Conservation (phyloP, 2,888 invertebrate species). For the Lithosia quadra region DNA sequence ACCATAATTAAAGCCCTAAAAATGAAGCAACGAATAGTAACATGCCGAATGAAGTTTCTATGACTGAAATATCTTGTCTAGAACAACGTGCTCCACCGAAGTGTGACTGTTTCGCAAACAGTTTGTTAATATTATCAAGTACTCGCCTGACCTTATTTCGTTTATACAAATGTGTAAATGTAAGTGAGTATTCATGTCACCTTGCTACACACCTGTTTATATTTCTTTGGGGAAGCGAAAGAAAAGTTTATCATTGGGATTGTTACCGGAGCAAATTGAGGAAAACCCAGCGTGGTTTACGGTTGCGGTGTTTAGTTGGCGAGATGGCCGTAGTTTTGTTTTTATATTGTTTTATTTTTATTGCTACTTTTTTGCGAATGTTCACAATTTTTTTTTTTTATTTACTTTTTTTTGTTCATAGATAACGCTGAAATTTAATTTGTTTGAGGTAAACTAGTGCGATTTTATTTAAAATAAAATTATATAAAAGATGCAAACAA, state of each 20-base stretch:
- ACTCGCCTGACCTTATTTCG: slow-evolving; percentile 48
- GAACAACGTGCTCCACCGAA: slow-evolving; percentile 60
- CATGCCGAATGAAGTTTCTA: slow-evolving; percentile 48
- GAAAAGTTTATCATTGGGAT: slow-evolving; percentile 14
- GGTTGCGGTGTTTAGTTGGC: slow-evolving; percentile 5
- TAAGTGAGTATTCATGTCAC: slow-evolving; percentile 35
- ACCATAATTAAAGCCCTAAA: slow-evolving; percentile 39
- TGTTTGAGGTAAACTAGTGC: too few relatives aligned
- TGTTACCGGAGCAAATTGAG: slow-evolving; percentile 21
- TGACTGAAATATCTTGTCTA: slow-evolving; percentile 56
- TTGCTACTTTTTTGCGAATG: background rate
- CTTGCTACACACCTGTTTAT: slow-evolving; percentile 26
- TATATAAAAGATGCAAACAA: too few relatives aligned
- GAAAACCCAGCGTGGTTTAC: slow-evolving; percentile 16
- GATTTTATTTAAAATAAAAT: too few relatives aligned
- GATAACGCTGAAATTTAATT: too few relatives aligned
- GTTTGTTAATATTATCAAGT: slow-evolving; percentile 54
- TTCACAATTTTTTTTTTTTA: too few relatives aligned
- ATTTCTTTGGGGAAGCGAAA: slow-evolving; percentile 2
- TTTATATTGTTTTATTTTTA: background rate
- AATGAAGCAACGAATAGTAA: slow-evolving; percentile 34
- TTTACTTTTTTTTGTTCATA: too few relatives aligned
- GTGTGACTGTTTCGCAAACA: slow-evolving; percentile 68
- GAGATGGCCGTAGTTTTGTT: background rate
- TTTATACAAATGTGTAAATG: slow-evolving; percentile 47